phyloP scores from a whole-genome alignment of 2,888 invertebrate species.

The Netelia melanura region DNA sequence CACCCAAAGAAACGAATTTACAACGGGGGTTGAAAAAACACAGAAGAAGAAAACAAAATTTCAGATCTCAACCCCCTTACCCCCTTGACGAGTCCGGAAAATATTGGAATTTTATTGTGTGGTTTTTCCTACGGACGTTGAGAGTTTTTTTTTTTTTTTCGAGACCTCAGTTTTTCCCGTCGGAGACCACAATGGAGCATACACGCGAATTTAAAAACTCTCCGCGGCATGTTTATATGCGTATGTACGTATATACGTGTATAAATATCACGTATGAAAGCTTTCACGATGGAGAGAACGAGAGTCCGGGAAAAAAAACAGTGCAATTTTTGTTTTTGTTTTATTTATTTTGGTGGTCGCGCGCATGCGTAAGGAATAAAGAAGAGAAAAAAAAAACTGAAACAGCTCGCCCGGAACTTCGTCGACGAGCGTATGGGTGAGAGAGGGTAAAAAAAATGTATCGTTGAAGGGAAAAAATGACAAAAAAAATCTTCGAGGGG shows the following conservation, averaged over 20 bases:
- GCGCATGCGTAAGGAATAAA: constrained; percentile 39
- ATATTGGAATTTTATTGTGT: constrained; percentile 53
- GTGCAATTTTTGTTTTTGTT: background rate
- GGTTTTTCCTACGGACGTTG: constrained; percentile 24
- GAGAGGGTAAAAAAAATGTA: constrained; percentile 66
- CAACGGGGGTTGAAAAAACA: background rate
- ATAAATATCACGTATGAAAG: constrained; percentile 14
- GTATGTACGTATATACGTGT: background rate
- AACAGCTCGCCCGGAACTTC: constrained; percentile 48
- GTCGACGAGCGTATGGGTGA: constrained; percentile 38
- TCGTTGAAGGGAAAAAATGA: constrained; percentile 75
- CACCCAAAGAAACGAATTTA: constrained; percentile 13
- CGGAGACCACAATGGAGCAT: constrained; percentile 30
- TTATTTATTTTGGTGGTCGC: constrained; percentile 45
- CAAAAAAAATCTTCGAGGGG: constrained; percentile 76
- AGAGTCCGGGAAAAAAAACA: constrained; percentile 30
- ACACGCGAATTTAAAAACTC: constrained; percentile 24
- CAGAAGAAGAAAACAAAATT: background rate
- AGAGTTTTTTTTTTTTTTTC: constrained; percentile 40
- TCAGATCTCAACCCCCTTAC: background rate
- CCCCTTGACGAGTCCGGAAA: background rate
- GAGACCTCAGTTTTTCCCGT: constrained; percentile 30
- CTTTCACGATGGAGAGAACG: constrained; percentile 27
- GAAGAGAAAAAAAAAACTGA: constrained; percentile 46
- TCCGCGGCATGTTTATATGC: background rate